phyloP scores from a whole-genome alignment of 1,140 invertebrate species.

The Physella acuta region DNA sequence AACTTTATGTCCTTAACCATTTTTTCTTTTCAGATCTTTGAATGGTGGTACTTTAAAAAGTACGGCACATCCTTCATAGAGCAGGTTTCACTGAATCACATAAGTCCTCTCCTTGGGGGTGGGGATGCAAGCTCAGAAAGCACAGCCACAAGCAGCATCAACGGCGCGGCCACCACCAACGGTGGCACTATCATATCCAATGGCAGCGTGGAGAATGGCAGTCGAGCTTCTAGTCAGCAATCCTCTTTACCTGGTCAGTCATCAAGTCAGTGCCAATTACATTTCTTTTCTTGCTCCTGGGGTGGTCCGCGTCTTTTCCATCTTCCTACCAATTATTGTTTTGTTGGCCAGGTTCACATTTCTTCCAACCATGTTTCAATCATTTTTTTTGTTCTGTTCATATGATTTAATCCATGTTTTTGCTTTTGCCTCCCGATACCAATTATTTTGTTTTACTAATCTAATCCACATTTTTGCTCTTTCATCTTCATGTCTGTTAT shows the following conservation, averaged over 20 bases:
- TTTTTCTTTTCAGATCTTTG: slow-evolving; percentile 78
- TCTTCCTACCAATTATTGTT: too few relatives aligned
- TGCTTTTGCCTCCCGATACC: too few relatives aligned
- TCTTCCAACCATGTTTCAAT: too few relatives aligned
- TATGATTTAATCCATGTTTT: too few relatives aligned
- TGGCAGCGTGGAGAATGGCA: slow-evolving; percentile 21
- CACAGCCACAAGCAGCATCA: not conserved
- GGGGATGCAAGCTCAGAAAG: slow-evolving; percentile 62
- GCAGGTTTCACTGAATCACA: slow-evolving; percentile 91
- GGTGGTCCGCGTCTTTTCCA: too few relatives aligned
- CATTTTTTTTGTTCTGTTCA: too few relatives aligned
- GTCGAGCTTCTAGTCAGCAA: slow-evolving; percentile 14
- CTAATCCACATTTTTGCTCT: too few relatives aligned
- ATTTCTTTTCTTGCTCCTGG: not conserved
- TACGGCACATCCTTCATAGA: slow-evolving; percentile 98
- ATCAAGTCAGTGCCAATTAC: slow-evolving; percentile 6
- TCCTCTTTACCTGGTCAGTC: slow-evolving; percentile 28
- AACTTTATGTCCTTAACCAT: not conserved
- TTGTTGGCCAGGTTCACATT: too few relatives aligned
- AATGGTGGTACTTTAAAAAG: slow-evolving; percentile 99
- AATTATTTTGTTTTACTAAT: too few relatives aligned
- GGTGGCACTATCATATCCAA: slow-evolving; percentile 10
- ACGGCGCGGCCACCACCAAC: slow-evolving; percentile 12
- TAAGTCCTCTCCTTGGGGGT: slow-evolving; percentile 90
- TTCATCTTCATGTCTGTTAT: too few relatives aligned